These are phyloP conservation scores for Charaxes varanes DNA, from an alignment of 1,140 invertebrate genomes.

Conservation along the genomic window DNA sequence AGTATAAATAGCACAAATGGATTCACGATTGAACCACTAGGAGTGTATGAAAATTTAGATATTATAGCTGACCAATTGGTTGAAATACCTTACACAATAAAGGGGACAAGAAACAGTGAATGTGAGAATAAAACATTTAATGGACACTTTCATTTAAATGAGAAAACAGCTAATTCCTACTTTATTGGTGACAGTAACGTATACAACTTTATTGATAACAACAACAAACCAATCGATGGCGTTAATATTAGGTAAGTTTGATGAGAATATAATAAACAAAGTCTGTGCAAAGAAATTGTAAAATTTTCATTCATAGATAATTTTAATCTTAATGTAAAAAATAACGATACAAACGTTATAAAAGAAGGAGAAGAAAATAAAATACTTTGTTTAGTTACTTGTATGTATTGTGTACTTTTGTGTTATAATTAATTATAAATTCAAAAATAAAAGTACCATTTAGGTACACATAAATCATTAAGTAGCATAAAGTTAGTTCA, in stretches of 20 bases:
- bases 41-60: constrained; percentile 46
- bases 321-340: no score
- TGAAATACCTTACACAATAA: constrained; percentile 45
- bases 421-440: no score
- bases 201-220: constrained; percentile 51
- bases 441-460: no score
- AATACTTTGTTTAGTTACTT: no score
- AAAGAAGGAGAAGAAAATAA: no score
- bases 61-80: constrained; percentile 30
- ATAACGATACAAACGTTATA: no score
- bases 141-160: constrained; percentile 36
- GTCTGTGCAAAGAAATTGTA: no score
- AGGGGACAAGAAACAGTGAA: constrained; percentile 28
- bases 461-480: no score
- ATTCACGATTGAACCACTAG: constrained; percentile 32
- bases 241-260: constrained; percentile 46
- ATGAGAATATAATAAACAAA: no score
- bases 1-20: constrained; percentile 20
- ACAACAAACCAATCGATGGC: constrained; percentile 56
- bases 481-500: no score
- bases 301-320: no score
- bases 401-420: no score
- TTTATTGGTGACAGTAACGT: constrained; percentile 54
- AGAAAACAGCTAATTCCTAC: constrained; percentile 63
- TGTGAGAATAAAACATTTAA: constrained; percentile 33